phyloP scores from a whole-genome alignment of 2,888 invertebrate genomes.

The Hirtodrosophila histrioides region DNA sequence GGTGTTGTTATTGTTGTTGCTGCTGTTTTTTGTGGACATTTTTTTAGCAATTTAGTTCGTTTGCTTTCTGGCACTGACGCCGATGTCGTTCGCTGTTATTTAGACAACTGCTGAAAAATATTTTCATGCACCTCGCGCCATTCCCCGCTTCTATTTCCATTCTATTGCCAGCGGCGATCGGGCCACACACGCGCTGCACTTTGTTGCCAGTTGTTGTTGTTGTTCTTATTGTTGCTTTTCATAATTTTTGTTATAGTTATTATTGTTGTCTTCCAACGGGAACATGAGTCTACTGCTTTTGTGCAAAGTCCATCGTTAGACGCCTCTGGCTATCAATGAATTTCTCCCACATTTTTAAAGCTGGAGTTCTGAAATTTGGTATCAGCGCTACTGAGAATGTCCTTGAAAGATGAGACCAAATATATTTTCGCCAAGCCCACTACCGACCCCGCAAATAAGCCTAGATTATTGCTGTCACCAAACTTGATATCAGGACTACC shows the following conservation, averaged over 20 bases:
- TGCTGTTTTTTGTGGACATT: conserved; percentile 59
- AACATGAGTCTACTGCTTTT: too few relatives aligned
- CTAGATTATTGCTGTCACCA: too few relatives aligned
- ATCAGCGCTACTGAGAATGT: too few relatives aligned
- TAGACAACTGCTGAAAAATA: conserved; percentile 79
- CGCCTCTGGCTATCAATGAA: too few relatives aligned
- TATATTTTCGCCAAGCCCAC: too few relatives aligned
- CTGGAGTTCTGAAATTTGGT: too few relatives aligned
- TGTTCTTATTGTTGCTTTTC: conserved; percentile 30
- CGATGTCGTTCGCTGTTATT: conserved; percentile 65
- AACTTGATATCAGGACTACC: too few relatives aligned
- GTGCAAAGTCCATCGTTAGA: too few relatives aligned
- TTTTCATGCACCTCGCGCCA: conserved; percentile 44
- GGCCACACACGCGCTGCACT: conserved; percentile 76
- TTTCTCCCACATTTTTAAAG: too few relatives aligned
- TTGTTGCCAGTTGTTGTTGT: conserved; percentile 31
- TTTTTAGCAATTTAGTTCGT: conserved; percentile 80
- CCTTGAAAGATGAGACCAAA: too few relatives aligned
- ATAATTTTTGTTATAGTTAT: conserved; percentile 48
- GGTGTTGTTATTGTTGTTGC: conserved; percentile 34
- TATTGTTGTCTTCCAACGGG: conserved; percentile 14
- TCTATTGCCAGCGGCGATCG: conserved; percentile 39
- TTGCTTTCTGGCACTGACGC: conserved; percentile 70
- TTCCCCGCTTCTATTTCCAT: conserved; percentile 11
- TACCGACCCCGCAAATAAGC: too few relatives aligned